Conservation (phyloP, 2,797 vertebrate genomes). For the Pterois miles region DNA sequence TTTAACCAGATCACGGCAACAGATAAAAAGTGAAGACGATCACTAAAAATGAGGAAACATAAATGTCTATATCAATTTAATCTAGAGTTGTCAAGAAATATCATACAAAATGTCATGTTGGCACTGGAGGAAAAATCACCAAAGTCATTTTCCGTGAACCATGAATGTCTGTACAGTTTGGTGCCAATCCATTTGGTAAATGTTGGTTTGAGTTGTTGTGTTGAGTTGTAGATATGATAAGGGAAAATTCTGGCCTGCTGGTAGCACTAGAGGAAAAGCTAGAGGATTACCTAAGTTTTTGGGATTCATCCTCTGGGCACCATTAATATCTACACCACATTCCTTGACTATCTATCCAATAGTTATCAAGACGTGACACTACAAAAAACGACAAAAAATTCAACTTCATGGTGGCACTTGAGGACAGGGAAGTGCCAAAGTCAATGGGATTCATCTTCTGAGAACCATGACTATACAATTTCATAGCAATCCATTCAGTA, state of each 20-base stretch:
- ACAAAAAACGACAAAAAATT: background rate
- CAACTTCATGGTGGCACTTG: background rate
- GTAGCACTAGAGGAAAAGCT: background rate
- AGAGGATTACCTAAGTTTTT: background rate
- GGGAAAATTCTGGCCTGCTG: background rate
- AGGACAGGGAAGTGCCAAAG: background rate
- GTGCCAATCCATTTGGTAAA: background rate
- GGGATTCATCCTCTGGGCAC: background rate
- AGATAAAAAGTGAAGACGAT: background rate
- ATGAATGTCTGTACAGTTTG: background rate
- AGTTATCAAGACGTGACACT: background rate
- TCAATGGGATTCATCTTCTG: background rate
- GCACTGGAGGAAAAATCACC: background rate
- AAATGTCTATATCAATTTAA: background rate
- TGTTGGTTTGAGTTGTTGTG: too few species aligned
- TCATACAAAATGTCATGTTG: background rate
- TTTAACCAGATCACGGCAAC: background rate
- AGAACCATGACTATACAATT: background rate
- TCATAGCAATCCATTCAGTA: background rate
- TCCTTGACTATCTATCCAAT: background rate
- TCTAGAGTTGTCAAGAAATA: background rate
- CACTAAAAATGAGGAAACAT: background rate
- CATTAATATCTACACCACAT: background rate
- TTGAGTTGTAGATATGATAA: background rate
- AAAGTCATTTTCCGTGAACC: background rate